Evolutionary conservation across 1,140 invertebrate genomes (phyloP), one percentile per base, ranked within the genome.

Genomic region (Brachionus koreanus): DNA sequence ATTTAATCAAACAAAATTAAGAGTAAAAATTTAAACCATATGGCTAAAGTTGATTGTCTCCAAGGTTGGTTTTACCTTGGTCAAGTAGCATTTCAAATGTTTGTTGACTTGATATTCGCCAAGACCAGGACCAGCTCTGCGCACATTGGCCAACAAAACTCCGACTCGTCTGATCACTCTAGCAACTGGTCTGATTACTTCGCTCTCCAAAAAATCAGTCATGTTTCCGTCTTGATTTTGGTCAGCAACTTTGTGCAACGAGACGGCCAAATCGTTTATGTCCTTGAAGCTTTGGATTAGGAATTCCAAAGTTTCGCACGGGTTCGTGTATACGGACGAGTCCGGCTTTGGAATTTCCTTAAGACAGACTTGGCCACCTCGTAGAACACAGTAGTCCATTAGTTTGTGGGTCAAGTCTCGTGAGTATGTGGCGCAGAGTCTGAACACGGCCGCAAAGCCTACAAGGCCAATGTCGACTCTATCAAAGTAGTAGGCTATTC

Each of bases 391-490:
- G 43, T 74, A 74, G 25, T 74, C 69, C 69, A 74, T 74, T 39
- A 74, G 5, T 46, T 74, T 74, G 39, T 43, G 39, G 39, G 42
- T 46, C 42, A 74, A 25, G 12, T 74, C 43, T 12, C 43, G 43
- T 7, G 16, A 12, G n/a, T 46, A 46, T 7, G 19, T 46, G 10
- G 69, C 69, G 25, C 69, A 74, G 13, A 74, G 69, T 46, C 42
- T 90, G 84, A 93, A 93, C 84, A 92, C 93, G 65, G 90, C 88
- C 63, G 89, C 86, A 76, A 93, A 87, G 2, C 93, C 93, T n/a
- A 88, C 88, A 1, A 93, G 86, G 19, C 92, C 92, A 5, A 94
- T 90, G 86, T 94, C 92, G 83, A 92, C 91, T 46, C 92, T 90
- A 85, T 93, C 90, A 85, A 93, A 93, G 85, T 93, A 90, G 85